phyloP scores from a whole-genome alignment of 1,140 invertebrate genomes.

The Drosophila nannoptera region DNA sequence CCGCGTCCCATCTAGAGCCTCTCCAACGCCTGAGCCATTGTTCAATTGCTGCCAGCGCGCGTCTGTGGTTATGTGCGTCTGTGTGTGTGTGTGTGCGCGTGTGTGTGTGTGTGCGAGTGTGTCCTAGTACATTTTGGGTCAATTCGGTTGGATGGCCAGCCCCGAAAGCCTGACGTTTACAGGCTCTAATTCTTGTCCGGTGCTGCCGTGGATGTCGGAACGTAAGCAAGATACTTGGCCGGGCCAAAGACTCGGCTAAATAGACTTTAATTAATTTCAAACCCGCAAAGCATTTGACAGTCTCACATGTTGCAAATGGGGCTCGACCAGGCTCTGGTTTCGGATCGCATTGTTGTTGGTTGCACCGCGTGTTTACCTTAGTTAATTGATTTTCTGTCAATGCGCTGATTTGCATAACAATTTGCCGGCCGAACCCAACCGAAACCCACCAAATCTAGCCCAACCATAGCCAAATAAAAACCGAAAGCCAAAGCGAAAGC shows the following conservation, averaged over 20 bases:
- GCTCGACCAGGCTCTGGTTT: conserved; percentile 18
- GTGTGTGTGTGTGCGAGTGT: not conserved
- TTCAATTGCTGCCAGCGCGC: conserved; percentile 6
- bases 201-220: conserved; percentile 20
- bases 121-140: conserved; percentile 40
- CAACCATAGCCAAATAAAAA: conserved; percentile 10
- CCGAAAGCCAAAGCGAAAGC: conserved; percentile 19
- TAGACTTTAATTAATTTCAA: conserved; percentile 73
- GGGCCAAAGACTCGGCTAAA: conserved; percentile 59
- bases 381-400: conserved; percentile 77
- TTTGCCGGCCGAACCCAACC: conserved; percentile 30
- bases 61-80: too few relatives aligned
- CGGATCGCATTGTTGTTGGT: conserved; percentile 37
- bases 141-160: conserved; percentile 17
- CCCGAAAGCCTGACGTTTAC: conserved; percentile 46
- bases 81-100: too few relatives aligned
- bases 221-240: conserved; percentile 39
- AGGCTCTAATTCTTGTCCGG: conserved; percentile 60
- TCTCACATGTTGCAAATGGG: conserved; percentile 40
- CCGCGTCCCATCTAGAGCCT: not conserved
- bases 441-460: not conserved
- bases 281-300: conserved; percentile 39
- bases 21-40: conserved; percentile 39
- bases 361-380: conserved; percentile 60
- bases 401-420: conserved; percentile 71